Percentiles rank a stretch among this genome's conserved stretches.
phyloP scores from a whole-genome alignment of 2,888 invertebrate species.

The Kryphioiulus occultus region DNA sequence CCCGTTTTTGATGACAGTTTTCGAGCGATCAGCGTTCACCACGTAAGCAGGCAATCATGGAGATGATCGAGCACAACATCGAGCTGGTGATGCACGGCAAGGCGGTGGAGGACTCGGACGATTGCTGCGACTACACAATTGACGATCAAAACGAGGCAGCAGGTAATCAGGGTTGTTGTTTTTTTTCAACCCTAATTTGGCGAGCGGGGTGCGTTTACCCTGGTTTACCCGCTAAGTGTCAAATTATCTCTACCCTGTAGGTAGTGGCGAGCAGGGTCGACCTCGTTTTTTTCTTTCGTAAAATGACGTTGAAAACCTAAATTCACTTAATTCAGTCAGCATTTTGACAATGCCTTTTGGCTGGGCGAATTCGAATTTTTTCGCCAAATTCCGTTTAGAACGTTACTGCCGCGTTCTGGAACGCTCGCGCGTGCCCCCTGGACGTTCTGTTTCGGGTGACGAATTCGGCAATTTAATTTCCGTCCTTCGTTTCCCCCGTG shows the following conservation, averaged over 20 bases:
- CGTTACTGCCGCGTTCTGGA: too few relatives aligned
- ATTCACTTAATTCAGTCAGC: too few relatives aligned
- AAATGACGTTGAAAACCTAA: too few relatives aligned
- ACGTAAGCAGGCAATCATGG: conserved; percentile 58
- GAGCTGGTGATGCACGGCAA: conserved; percentile 64
- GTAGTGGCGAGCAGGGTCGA: neutral
- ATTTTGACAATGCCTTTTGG: too few relatives aligned
- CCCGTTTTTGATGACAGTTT: neutral
- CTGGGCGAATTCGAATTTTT: too few relatives aligned
- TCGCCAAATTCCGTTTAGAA: too few relatives aligned
- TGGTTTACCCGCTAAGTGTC: conserved; percentile 26
- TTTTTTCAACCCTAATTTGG: neutral
- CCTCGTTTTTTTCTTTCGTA: neutral
- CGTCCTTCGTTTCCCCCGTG: too few relatives aligned
- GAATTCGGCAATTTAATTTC: too few relatives aligned
- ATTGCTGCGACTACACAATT: conserved; percentile 83
- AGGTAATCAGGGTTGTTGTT: conserved; percentile 60
- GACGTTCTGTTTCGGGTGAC: too few relatives aligned
- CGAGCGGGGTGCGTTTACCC: conserved; percentile 9
- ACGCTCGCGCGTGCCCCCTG: too few relatives aligned
- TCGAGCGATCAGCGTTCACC: neutral
- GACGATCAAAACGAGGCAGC: conserved; percentile 84
- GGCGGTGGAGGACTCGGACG: conserved; percentile 72
- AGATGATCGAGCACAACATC: conserved; percentile 70
- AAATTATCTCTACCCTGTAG: neutral